phyloP scores from a whole-genome alignment of 2,113 vertebrate genomes.

The Mirza zaza region DNA sequence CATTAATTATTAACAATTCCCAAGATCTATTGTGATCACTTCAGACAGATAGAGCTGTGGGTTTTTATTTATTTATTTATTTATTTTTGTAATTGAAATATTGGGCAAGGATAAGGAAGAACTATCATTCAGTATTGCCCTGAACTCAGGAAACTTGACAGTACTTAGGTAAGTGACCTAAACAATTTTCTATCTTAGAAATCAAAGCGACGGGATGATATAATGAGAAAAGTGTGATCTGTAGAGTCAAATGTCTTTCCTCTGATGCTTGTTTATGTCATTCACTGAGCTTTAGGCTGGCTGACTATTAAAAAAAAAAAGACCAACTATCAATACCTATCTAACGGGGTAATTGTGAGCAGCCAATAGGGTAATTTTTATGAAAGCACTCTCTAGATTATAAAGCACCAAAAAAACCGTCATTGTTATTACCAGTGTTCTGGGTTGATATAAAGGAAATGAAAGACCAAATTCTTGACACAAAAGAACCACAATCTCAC shows the following conservation, averaged over 20 bases:
- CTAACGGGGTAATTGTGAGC: background rate
- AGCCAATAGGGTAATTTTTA: background rate
- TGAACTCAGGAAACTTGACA: background rate
- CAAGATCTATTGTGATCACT: background rate
- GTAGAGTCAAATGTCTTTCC: background rate
- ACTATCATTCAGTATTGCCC: background rate
- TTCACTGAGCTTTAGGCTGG: background rate
- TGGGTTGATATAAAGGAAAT: background rate
- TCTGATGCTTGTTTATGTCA: background rate
- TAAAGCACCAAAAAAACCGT: background rate
- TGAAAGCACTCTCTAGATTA: background rate
- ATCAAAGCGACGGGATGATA: background rate
- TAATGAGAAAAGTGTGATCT: background rate
- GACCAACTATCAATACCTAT: background rate
- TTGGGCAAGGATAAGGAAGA: background rate
- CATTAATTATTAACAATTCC: background rate
- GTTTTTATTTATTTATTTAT: background rate
- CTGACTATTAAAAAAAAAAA: constrained; percentile 7
- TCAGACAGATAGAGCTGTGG: background rate
- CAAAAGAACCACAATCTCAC: background rate
- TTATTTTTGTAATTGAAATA: background rate
- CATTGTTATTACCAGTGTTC: background rate
- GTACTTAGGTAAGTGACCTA: background rate
- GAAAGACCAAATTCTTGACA: background rate
- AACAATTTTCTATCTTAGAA: background rate